Conservation (phyloP, 1,140 invertebrate species). For the Stenopsyche tienmushanensis region DNA sequence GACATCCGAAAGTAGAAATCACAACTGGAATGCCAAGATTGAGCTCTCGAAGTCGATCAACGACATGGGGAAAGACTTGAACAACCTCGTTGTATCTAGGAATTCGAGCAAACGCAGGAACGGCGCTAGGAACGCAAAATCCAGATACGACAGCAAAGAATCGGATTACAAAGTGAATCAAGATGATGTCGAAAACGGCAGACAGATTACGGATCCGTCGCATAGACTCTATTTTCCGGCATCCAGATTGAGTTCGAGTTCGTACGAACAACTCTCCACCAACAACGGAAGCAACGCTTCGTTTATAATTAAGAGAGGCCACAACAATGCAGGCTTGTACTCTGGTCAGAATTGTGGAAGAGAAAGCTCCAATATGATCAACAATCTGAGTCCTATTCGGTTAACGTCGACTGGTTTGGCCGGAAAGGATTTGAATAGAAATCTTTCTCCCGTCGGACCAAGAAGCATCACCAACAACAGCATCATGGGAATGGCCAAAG, state of each 20-base stretch:
- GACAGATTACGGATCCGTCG: slow-evolving; percentile 47
- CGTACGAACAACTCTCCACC: slow-evolving; percentile 46
- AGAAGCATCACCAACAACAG: slow-evolving; percentile 44
- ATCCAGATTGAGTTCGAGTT: slow-evolving; percentile 47
- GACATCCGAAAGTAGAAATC: slow-evolving; percentile 55
- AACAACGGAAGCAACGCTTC: slow-evolving; percentile 50
- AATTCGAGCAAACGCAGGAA: slow-evolving; percentile 47
- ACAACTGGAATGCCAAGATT: slow-evolving; percentile 51
- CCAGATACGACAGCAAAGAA: slow-evolving; percentile 44
- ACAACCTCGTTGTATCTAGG: slow-evolving; percentile 46
- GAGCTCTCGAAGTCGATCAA: slow-evolving; percentile 53
- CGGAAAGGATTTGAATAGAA: slow-evolving; percentile 51
- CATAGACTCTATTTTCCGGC: slow-evolving; percentile 48
- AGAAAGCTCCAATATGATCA: slow-evolving; percentile 45
- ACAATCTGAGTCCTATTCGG: slow-evolving; percentile 48
- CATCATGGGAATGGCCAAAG: slow-evolving; percentile 56
- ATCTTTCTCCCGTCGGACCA: slow-evolving; percentile 48
- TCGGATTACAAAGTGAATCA: slow-evolving; percentile 43
- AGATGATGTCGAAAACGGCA: slow-evolving; percentile 42
- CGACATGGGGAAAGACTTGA: slow-evolving; percentile 50
- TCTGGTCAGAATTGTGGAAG: slow-evolving; percentile 56
- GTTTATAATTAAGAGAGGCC: slow-evolving; percentile 62
- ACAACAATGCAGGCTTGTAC: slow-evolving; percentile 62
- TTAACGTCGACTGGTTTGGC: slow-evolving; percentile 50
- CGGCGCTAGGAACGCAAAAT: slow-evolving; percentile 38